Percentiles rank a stretch among this genome's conserved stretches.
Conservation (phyloP, 2,113 vertebrate genomes). For the Lonchura striata region DNA sequence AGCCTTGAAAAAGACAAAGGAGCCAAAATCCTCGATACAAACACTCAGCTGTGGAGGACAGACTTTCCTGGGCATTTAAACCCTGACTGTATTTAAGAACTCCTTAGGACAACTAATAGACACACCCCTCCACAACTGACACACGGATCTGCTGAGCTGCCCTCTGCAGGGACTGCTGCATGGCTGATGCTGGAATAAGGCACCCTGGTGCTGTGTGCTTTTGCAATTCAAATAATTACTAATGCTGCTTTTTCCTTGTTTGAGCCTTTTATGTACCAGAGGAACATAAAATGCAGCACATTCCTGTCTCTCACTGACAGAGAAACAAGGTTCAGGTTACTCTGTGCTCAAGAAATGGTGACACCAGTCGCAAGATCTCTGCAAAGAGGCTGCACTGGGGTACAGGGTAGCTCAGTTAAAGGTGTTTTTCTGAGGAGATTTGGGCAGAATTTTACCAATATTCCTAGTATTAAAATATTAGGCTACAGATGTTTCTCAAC, state of each 20-base stretch:
- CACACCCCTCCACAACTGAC: background rate
- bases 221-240: background rate
- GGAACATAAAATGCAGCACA: background rate
- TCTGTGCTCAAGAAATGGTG: fast-evolving
- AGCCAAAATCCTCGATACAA: background rate
- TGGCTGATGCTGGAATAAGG: fast-evolving
- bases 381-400: background rate
- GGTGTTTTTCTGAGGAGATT: background rate
- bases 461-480: background rate
- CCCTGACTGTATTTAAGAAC: background rate
- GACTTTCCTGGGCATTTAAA: background rate
- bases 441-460: background rate
- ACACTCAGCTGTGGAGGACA: background rate
- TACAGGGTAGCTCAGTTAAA: background rate
- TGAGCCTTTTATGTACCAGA: background rate
- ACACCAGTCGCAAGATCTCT: background rate
- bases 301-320: background rate
- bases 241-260: background rate
- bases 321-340: background rate
- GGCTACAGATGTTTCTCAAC: background rate
- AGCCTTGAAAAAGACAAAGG: background rate
- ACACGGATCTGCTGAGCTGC: background rate
- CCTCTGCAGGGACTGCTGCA: background rate
- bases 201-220: fast-evolving
- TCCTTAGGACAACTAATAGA: background rate